These are phyloP conservation scores for Hydrotaea cyrtoneurina DNA, from an alignment of 2,888 invertebrate genomes.

Conservation along the genomic window DNA sequence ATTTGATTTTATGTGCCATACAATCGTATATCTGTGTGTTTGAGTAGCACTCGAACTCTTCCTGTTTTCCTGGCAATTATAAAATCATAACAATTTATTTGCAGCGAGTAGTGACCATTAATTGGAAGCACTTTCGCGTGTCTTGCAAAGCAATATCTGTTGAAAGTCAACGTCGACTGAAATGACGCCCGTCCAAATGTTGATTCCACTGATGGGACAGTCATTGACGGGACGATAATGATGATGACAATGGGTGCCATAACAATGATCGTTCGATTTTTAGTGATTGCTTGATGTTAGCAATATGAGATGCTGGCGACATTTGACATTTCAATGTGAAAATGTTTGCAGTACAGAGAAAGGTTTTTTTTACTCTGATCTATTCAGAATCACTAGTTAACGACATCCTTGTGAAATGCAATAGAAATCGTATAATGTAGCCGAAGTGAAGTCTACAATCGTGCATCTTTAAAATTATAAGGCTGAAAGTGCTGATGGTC, in stretches of 20 bases:
- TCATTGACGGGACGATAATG: not conserved
- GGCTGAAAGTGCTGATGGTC: too few relatives aligned
- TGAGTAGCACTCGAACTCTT: not conserved
- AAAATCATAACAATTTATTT: conserved; percentile 16
- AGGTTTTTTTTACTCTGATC: too few relatives aligned
- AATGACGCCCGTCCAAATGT: not conserved
- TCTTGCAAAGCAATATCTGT: not conserved
- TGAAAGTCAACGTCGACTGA: not conserved
- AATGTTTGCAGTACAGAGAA: too few relatives aligned
- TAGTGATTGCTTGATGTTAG: too few relatives aligned
- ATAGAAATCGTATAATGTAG: too few relatives aligned
- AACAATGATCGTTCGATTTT: too few relatives aligned
- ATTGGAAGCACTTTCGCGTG: not conserved
- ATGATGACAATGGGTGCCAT: not conserved
- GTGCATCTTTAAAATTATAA: too few relatives aligned
- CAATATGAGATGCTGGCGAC: too few relatives aligned
- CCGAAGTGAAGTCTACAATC: too few relatives aligned
- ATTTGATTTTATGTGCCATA: conserved; percentile 37
- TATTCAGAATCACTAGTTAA: too few relatives aligned
- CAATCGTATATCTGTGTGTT: not conserved
- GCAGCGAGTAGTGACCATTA: not conserved
- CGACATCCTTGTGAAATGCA: too few relatives aligned
- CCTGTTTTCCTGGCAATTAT: not conserved
- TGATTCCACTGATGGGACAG: not conserved
- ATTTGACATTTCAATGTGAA: too few relatives aligned